Conservation (phyloP, 1,140 invertebrate species). For the Drosophila tsacasi region DNA sequence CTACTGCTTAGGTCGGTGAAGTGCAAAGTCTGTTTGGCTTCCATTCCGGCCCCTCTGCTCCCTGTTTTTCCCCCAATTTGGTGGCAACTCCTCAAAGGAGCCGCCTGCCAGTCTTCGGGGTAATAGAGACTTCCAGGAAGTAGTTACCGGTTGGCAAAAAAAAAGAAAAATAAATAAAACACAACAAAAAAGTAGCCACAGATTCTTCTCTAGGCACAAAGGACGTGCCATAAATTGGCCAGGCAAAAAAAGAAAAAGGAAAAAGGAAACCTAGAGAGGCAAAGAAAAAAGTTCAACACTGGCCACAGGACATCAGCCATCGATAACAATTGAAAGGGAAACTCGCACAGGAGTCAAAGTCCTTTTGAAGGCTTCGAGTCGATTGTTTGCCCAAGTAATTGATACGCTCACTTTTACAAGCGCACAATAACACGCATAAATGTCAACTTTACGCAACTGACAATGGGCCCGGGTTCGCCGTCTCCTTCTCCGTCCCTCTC, state of each 20-base stretch:
- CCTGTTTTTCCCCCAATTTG: neutral
- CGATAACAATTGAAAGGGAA: conserved; percentile 52
- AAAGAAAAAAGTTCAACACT: conserved; percentile 46
- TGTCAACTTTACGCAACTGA: conserved; percentile 78
- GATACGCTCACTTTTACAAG: conserved; percentile 71
- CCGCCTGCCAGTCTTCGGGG: conserved; percentile 15
- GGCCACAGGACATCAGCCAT: conserved; percentile 30
- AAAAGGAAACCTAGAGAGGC: conserved; percentile 10
- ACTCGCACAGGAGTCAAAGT: conserved; percentile 28
- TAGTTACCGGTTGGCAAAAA: conserved; percentile 51
- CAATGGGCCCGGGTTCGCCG: conserved; percentile 30
- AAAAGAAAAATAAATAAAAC: neutral
- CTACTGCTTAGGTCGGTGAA: neutral
- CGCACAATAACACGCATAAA: conserved; percentile 71
- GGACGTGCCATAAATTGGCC: conserved; percentile 69
- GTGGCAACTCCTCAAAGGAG: conserved; percentile 9
- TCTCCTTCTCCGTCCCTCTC: neutral
- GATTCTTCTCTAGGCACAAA: conserved; percentile 37
- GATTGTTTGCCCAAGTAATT: conserved; percentile 81
- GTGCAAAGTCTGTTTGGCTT: neutral
- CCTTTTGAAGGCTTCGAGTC: conserved; percentile 46
- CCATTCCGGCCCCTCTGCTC: neutral
- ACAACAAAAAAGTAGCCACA: conserved; percentile 21
- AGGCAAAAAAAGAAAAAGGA: conserved; percentile 43
- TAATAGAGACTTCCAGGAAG: conserved; percentile 76